Evolutionary conservation across 2,797 vertebrate species (phyloP).

Genomic region (Neomorphus geoffroyi): DNA sequence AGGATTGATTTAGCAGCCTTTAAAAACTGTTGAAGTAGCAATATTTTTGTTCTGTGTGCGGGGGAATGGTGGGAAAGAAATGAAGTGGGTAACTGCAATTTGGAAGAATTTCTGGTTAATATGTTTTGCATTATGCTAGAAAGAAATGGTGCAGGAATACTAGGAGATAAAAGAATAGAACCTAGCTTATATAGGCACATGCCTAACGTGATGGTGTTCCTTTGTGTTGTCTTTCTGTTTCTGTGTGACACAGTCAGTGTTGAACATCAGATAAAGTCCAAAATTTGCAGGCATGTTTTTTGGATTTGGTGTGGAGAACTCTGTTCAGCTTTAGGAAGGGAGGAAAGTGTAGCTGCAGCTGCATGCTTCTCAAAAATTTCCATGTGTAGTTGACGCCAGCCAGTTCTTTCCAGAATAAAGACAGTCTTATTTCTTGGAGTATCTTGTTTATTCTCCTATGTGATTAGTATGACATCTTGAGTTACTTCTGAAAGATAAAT

Average conservation of each 20-base stretch:
- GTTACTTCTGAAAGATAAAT: not conserved
- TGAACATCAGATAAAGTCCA: slow-evolving; percentile 9
- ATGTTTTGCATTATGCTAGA: not conserved
- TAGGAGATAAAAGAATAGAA: not conserved
- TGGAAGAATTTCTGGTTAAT: not conserved
- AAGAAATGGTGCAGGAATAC: not conserved
- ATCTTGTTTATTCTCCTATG: not conserved
- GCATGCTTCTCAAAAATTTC: not conserved
- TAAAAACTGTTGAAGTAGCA: not conserved
- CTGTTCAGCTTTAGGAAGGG: not conserved
- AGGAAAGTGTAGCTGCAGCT: not conserved
- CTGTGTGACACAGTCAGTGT: not conserved
- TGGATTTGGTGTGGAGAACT: not conserved
- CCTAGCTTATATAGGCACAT: not conserved
- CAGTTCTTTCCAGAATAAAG: not conserved
- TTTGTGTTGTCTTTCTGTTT: slow-evolving; percentile 62
- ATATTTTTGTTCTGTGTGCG: not conserved
- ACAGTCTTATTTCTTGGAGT: not conserved
- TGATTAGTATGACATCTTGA: not conserved
- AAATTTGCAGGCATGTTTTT: not conserved
- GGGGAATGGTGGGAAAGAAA: not conserved
- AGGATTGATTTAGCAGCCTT: not conserved
- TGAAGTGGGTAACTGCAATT: not conserved
- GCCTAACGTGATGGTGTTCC: slow-evolving; percentile 30
- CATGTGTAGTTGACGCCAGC: not conserved